phyloP scores from a whole-genome alignment of 2,888 invertebrate species.

The Meganola albula region DNA sequence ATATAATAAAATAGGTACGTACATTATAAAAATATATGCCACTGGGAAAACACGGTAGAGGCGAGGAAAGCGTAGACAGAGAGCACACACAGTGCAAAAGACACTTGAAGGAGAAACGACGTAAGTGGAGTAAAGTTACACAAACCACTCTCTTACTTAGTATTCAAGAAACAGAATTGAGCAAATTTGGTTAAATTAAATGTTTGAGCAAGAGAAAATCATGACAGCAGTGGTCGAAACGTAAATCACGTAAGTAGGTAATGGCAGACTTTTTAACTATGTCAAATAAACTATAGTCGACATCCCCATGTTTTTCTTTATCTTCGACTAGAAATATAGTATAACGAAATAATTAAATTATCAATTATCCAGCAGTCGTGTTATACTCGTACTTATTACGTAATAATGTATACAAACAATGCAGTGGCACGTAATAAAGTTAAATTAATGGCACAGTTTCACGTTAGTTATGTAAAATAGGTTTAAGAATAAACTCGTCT shows the following conservation, averaged over 20 bases:
- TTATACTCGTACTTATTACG: slow-evolving; percentile 67
- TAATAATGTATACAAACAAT: slow-evolving; percentile 56
- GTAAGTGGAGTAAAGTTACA: slow-evolving; percentile 15
- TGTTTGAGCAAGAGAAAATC: slow-evolving; percentile 68
- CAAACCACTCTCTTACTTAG: slow-evolving; percentile 22
- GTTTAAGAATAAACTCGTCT: slow-evolving; percentile 60
- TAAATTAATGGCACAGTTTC: slow-evolving; percentile 77
- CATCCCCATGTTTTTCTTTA: slow-evolving; percentile 52
- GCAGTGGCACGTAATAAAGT: slow-evolving; percentile 74
- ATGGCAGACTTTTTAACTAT: slow-evolving; percentile 38
- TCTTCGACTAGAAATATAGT: slow-evolving; percentile 73
- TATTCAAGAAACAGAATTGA: slow-evolving; percentile 55
- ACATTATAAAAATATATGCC: slow-evolving; percentile 64
- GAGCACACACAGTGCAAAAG: slow-evolving; percentile 31
- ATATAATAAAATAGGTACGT: slow-evolving; percentile 59
- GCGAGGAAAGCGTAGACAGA: slow-evolving; percentile 46
- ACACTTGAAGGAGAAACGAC: slow-evolving; percentile 13
- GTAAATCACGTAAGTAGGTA: slow-evolving; percentile 39
- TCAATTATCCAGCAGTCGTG: slow-evolving; percentile 74
- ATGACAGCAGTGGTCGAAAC: slow-evolving; percentile 62
- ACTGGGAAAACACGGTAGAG: slow-evolving; percentile 52
- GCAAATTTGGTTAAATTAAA: slow-evolving; percentile 72
- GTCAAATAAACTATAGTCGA: slow-evolving; percentile 51
- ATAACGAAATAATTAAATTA: slow-evolving; percentile 65
- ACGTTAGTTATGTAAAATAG: slow-evolving; percentile 74